Evolutionary conservation across 1,140 invertebrate species (phyloP).

Genomic region (Yoshiicerus persimilis): DNA sequence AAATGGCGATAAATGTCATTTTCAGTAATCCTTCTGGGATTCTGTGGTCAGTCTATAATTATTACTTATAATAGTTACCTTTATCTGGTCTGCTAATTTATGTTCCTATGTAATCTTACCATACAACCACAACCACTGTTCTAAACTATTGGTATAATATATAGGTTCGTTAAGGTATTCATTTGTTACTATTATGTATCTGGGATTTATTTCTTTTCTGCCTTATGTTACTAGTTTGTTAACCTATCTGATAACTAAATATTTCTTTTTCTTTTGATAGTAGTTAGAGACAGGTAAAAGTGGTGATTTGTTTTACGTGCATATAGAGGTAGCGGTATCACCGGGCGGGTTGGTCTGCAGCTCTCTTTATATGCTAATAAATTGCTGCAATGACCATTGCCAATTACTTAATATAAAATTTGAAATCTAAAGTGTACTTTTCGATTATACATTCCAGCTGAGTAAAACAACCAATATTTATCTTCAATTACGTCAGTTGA

Average conservation of each 20-base stretch:
- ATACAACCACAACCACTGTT: background rate
- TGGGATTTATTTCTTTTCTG: background rate
- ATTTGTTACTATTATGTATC: background rate
- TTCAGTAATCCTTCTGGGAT: background rate
- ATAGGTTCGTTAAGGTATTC: no score
- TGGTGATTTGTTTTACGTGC: background rate
- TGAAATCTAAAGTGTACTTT: background rate
- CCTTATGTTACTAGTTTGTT: background rate
- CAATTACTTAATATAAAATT: background rate
- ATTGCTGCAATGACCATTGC: background rate
- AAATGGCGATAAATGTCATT: no score
- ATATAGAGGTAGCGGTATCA: background rate
- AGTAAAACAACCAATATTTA: background rate
- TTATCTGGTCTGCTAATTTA: background rate
- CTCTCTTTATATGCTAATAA: background rate
- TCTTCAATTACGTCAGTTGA: background rate
- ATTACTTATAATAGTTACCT: background rate
- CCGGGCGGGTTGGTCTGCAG: background rate
- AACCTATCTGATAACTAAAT: background rate
- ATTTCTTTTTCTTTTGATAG: background rate
- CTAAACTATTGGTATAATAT: background rate
- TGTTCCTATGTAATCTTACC: background rate
- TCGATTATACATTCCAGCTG: background rate
- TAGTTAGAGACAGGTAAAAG: background rate
- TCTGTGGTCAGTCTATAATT: background rate